These are phyloP conservation scores for Drosophila pseudoobscura DNA, from an alignment of 1,140 invertebrate genomes.

Conservation along the genomic window DNA sequence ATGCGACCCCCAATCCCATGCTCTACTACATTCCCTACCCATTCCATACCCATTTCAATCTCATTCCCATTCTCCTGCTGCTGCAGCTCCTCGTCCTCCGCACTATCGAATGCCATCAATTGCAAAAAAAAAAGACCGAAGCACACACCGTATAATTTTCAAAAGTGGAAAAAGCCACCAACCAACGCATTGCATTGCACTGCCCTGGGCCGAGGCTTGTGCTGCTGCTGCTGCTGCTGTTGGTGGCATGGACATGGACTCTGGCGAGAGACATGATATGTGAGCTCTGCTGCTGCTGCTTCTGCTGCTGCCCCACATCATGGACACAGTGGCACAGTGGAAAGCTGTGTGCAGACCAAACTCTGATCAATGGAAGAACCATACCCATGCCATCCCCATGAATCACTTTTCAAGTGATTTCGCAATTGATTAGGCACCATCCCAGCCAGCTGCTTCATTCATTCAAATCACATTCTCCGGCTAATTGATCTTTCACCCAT, in stretches of 20 bases:
- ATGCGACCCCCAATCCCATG: conserved; percentile 34
- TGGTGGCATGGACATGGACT: conserved; percentile 32
- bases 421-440: conserved; percentile 12
- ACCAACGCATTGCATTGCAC: conserved; percentile 49
- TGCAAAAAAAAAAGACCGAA: conserved; percentile 63
- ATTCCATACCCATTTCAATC: neutral
- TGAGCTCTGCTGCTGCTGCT: conserved; percentile 12
- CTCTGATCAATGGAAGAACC: conserved; percentile 19
- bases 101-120: conserved; percentile 79
- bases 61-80: conserved; percentile 37
- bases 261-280: conserved; percentile 21
- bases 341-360: conserved; percentile 23
- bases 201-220: conserved; percentile 34
- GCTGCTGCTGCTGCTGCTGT: conserved; percentile 14
- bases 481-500: conserved; percentile 56
- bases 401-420: conserved; percentile 4
- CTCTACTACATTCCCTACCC: neutral
- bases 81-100: conserved; percentile 43
- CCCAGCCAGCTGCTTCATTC: conserved; percentile 18
- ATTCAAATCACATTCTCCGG: conserved; percentile 29
- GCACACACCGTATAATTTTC: conserved; percentile 76
- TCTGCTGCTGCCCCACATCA: conserved; percentile 35
- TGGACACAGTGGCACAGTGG: conserved; percentile 50
- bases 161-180: conserved; percentile 73
- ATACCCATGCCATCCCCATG: neutral